Evolutionary conservation across 2,113 vertebrate genomes (phyloP), one percentile per base, ranked within the genome.

Genomic region (Pelecanus crispus): DNA sequence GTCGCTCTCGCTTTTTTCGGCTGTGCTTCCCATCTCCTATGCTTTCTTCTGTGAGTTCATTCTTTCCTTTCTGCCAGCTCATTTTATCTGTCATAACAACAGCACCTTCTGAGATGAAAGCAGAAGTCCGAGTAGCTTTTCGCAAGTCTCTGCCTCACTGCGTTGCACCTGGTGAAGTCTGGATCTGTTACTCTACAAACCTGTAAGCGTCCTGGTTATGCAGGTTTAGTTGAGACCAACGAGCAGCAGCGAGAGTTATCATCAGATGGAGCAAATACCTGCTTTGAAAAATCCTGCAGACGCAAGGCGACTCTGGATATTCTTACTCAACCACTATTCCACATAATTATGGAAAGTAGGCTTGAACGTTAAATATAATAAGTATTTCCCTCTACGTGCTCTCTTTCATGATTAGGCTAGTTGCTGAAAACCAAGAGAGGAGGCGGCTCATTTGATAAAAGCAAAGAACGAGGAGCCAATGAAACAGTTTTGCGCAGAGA

Each of bases 41-140:
- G 42, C 77, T 79, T 38, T 72, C 95, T 40, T 94, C 97, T 20
- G 32, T 9, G 21, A 72, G 81, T 22, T 96, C 96, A 58, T 88
- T 92, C 85, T 95, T 97, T 25, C 73, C 72, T 70, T 90, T 96
- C 63, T 94, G 95, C 94, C 94, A 96, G 84, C 80, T 97, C 93
- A 91, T 98, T 80, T 93, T 90, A 18, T 97, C 96, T 95, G 83
- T 61, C 78, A 42, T 92, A 40, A 58, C 52, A 71, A 4, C 68
- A 79, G 79, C 87, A 86, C 86, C 81, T 72, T 79, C 70, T 53
- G 14, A 56, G 66, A 44, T 18, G 34, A 34, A 47, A 75, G 42
- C 71, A 81, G 61, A 47, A 82, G 16, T 22, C 45, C 42, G 42
- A 79, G 47, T 13, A 59, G 70, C 42, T 81, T 50, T 53, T 40